phyloP scores from a whole-genome alignment of 2,113 vertebrate genomes.

The Phycodurus eques region DNA sequence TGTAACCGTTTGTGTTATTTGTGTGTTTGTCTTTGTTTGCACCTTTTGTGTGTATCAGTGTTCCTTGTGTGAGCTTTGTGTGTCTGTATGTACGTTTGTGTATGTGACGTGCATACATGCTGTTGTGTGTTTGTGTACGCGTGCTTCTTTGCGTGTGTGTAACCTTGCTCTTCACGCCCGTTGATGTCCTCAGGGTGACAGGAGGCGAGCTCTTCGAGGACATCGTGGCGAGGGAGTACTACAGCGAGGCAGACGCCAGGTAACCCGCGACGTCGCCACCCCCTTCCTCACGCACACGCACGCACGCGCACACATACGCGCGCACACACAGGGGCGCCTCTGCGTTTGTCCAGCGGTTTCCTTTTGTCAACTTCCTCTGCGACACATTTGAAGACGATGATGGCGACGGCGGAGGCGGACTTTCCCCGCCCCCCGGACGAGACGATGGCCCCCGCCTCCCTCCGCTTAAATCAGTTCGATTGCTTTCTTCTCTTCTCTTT shows the following conservation, averaged over 20 bases:
- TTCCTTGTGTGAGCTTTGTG: too few relatives aligned
- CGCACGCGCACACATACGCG: not conserved
- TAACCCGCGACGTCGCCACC: constrained; percentile 32
- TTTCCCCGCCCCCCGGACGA: constrained; percentile 13
- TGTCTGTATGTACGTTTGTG: too few relatives aligned
- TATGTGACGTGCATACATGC: too few relatives aligned
- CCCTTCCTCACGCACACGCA: not conserved
- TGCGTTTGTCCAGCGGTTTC: not conserved
- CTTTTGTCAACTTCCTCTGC: not conserved
- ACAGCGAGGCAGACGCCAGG: constrained; percentile 79
- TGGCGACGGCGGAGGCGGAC: not conserved
- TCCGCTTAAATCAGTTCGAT: constrained; percentile 57
- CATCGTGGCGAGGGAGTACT: constrained; percentile 77
- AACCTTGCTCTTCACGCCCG: not conserved
- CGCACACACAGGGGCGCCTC: not conserved
- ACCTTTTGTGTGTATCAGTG: too few relatives aligned
- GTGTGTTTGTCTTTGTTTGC: too few relatives aligned
- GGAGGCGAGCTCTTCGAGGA: constrained; percentile 79
- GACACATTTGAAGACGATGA: not conserved
- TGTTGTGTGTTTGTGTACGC: not conserved
- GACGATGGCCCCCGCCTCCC: constrained; percentile 29
- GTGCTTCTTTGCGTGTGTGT: too few relatives aligned
- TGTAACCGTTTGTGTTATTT: too few relatives aligned
- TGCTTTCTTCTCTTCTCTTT: constrained; percentile 12
- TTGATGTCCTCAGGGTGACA: constrained; percentile 67